Percentiles rank a stretch among this genome's conserved stretches.
These are phyloP conservation scores for Enteromius unitaeniatus DNA, from an alignment of 2,797 vertebrate genomes.

Conservation along the genomic window DNA sequence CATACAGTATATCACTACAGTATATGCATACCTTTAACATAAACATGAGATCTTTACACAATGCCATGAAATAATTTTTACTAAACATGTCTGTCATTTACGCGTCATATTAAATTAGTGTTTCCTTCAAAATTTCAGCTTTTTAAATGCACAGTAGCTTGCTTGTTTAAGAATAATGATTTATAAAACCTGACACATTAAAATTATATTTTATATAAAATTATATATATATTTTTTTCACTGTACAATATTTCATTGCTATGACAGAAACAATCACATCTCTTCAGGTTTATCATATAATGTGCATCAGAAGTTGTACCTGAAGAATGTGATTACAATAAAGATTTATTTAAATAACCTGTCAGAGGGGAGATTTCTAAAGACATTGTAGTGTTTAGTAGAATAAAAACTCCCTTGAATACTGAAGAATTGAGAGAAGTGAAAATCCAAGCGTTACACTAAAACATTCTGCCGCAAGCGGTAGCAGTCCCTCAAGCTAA, in stretches of 20 bases:
- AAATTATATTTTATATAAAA: not conserved
- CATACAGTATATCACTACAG: not conserved
- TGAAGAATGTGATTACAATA: constrained; percentile 7
- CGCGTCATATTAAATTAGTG: not conserved
- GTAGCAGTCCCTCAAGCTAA: not conserved
- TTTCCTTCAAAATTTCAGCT: not conserved
- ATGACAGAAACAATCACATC: not conserved
- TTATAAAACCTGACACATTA: not conserved
- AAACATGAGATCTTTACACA: not conserved
- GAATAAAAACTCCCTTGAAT: constrained; percentile 22
- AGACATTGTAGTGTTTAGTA: not conserved
- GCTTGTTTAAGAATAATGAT: not conserved
- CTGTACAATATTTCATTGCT: not conserved
- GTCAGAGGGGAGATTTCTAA: constrained; percentile 1
- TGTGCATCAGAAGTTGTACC: not conserved
- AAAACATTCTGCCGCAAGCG: not conserved
- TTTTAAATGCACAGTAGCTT: not conserved
- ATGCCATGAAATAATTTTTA: not conserved
- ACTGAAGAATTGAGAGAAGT: not conserved
- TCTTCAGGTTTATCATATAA: not conserved
- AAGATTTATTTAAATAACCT: constrained; percentile 9
- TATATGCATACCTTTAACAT: not conserved
- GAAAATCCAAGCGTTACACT: not conserved
- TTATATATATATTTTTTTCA: too few relatives aligned
- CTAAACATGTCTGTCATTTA: not conserved